Evolutionary conservation across 2,888 invertebrate genomes (phyloP).

Genomic region (Girardia tigrina): DNA sequence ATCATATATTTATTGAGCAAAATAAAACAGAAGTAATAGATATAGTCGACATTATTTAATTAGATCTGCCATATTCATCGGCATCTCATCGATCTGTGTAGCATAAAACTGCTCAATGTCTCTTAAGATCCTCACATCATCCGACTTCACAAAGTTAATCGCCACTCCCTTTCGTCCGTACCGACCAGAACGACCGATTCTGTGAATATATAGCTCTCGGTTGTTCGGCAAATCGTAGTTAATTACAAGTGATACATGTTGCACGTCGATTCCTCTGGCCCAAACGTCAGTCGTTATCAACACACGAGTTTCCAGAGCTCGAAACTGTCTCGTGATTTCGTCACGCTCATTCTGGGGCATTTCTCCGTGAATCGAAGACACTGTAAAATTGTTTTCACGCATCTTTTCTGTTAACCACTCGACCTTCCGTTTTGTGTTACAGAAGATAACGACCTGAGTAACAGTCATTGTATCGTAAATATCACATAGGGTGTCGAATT

Average conservation of each 20-base stretch:
- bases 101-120: slow-evolving; percentile 99
- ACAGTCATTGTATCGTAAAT: slow-evolving; percentile 93
- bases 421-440: slow-evolving; percentile 72
- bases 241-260: slow-evolving; percentile 83
- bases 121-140: slow-evolving; percentile 89
- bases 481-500: slow-evolving; percentile 94
- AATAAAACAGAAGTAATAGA: too few species aligned
- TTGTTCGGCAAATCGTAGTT: slow-evolving; percentile 98
- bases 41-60: too few species aligned
- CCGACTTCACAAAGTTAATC: slow-evolving; percentile 97
- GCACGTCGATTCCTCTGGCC: too few species aligned
- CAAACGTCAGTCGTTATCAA: too few species aligned
- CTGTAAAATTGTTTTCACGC: slow-evolving; percentile 79
- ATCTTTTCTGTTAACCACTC: slow-evolving; percentile 85
- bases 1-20: too few species aligned
- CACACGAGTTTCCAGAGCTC: slow-evolving; percentile 98
- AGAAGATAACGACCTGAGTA: slow-evolving; percentile 97
- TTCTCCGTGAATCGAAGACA: slow-evolving; percentile 81
- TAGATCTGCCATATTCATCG: slow-evolving; percentile 55
- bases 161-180: slow-evolving; percentile 98
- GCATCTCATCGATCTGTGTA: slow-evolving; percentile 99
- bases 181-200: slow-evolving; percentile 90
- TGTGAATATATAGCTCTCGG: slow-evolving; percentile 96
- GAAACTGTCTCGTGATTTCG: slow-evolving; percentile 94
- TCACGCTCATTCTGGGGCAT: slow-evolving; percentile 83